phyloP scores from a whole-genome alignment of 2,797 vertebrate genomes.

The Anabacerthia variegaticeps region DNA sequence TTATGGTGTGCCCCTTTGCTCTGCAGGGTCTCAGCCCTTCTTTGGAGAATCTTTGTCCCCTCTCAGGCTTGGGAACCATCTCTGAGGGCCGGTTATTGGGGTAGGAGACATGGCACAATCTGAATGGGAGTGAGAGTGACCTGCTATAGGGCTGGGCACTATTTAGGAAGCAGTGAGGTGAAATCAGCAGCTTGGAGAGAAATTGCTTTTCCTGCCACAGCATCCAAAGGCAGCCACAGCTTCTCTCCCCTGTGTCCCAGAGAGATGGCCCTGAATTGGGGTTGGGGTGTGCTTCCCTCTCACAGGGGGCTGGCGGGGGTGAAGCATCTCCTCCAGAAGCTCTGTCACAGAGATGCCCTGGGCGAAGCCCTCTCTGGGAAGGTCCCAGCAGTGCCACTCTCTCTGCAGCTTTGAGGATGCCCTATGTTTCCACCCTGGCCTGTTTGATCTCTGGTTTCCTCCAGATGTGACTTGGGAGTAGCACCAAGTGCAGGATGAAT shows the following conservation, averaged over 20 bases:
- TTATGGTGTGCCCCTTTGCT: neutral
- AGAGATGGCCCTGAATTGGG: rapidly evolving
- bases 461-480: neutral
- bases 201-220: neutral
- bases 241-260: neutral
- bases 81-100: neutral
- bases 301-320: neutral
- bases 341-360: neutral
- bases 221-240: neutral
- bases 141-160: neutral
- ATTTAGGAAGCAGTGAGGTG: neutral
- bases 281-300: neutral
- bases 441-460: neutral
- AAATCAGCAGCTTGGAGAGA: neutral
- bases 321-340: constrained; percentile 17
- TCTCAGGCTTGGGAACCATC: neutral
- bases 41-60: neutral
- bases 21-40: neutral
- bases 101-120: rapidly evolving
- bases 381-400: neutral
- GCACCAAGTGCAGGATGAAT: neutral
- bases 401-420: neutral
- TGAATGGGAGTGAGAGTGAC: rapidly evolving
- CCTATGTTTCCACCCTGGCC: neutral
- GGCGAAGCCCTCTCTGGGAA: neutral